Evolutionary conservation across 1,140 invertebrate species (phyloP).

Genomic region (Pissodes strobi): DNA sequence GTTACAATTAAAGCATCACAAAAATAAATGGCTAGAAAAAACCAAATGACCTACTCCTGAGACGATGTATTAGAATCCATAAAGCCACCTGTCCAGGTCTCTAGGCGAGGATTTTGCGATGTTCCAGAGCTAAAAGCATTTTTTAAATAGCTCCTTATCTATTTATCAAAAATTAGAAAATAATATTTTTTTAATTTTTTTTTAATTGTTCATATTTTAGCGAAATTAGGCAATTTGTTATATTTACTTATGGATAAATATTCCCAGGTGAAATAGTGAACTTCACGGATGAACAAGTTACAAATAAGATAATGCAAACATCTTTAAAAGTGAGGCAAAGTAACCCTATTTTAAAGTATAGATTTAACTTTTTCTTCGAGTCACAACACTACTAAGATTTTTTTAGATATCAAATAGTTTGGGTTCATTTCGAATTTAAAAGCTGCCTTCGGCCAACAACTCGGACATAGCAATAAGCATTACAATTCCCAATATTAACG

Average conservation of each 20-base stretch:
- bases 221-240: too few species aligned
- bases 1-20: not conserved
- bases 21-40: not conserved
- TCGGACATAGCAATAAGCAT: too few species aligned
- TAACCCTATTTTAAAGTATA: slow-evolving; percentile 1
- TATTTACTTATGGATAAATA: too few species aligned
- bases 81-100: not conserved
- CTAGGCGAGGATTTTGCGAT: slow-evolving; percentile 1
- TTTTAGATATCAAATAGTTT: too few species aligned
- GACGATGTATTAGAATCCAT: slow-evolving; percentile 1
- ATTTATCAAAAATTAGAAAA: not conserved
- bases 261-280: too few species aligned
- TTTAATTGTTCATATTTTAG: too few species aligned
- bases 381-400: too few species aligned
- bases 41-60: slow-evolving; percentile 4
- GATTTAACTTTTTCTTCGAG: too few species aligned
- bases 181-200: not conserved
- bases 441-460: too few species aligned
- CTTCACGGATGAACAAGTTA: not conserved
- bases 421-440: too few species aligned
- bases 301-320: not conserved
- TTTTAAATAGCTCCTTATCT: not conserved
- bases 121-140: slow-evolving; percentile 5
- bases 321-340: not conserved
- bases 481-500: too few species aligned